Conservation (phyloP, 2,888 invertebrate genomes). For the Andrena praecox region DNA sequence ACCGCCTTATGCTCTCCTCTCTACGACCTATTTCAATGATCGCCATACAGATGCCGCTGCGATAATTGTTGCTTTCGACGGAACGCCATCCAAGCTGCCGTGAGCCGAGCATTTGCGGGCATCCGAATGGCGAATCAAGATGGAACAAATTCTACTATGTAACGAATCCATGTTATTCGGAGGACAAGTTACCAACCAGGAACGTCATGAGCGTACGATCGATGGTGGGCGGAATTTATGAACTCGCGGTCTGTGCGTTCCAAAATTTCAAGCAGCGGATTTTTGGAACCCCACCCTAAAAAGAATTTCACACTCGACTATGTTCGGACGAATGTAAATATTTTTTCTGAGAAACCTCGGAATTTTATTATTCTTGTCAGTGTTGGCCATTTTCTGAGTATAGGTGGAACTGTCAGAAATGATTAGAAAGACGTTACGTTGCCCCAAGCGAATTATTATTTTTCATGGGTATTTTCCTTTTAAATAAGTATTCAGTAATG, state of each 20-base stretch:
- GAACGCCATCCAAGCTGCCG: neutral
- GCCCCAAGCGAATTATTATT: neutral
- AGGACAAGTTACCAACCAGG: neutral
- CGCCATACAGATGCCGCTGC: conserved; percentile 85
- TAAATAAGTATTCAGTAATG: neutral
- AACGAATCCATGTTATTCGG: neutral
- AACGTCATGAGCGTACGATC: neutral
- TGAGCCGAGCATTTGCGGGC: neutral
- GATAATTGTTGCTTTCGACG: conserved; percentile 80
- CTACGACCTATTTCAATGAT: conserved; percentile 84
- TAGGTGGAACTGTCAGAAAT: too few species aligned
- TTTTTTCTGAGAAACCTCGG: neutral
- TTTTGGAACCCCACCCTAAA: neutral
- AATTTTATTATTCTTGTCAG: too few species aligned
- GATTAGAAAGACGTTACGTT: too few species aligned
- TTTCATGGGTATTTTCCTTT: neutral
- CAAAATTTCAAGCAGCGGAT: neutral
- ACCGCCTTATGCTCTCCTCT: conserved; percentile 69
- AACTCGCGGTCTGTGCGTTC: neutral
- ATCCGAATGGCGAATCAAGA: conserved; percentile 20
- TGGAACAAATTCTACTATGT: neutral
- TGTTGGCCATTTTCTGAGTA: too few species aligned
- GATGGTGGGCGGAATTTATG: neutral
- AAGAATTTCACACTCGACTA: neutral
- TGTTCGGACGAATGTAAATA: neutral